phyloP scores from a whole-genome alignment of 92 coral and sea anemone genomes.

The Palythoa grandis region DNA sequence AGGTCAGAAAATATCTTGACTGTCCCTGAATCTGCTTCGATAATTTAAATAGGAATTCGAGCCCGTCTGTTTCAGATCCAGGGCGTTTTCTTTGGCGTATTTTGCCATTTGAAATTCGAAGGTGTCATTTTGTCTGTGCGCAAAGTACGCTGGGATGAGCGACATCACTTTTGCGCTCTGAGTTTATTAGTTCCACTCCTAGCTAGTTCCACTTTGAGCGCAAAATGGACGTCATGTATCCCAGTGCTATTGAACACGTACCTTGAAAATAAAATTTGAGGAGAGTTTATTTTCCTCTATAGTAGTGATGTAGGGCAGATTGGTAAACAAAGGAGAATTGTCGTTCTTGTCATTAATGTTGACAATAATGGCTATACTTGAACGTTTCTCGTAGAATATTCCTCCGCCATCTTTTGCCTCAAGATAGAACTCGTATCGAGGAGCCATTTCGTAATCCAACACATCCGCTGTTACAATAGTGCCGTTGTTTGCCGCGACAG shows the following conservation, averaged over 20 bases:
- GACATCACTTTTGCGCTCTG: too few species aligned
- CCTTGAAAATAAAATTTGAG: constrained; percentile 61
- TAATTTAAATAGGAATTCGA: too few species aligned
- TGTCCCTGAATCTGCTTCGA: too few species aligned
- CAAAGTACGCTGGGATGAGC: too few species aligned
- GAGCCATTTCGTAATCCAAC: constrained; percentile 74
- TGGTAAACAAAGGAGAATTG: constrained; percentile 72
- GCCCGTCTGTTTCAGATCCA: too few species aligned
- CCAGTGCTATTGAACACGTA: constrained; percentile 20
- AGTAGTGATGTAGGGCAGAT: constrained; percentile 54
- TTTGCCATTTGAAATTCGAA: too few species aligned
- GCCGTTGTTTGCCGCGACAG: constrained; percentile 71
- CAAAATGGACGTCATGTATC: too few species aligned
- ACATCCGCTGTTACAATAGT: constrained; percentile 63
- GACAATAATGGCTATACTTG: constrained; percentile 60
- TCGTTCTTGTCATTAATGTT: constrained; percentile 75
- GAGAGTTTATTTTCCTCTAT: constrained; percentile 71
- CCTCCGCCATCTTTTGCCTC: constrained; percentile 93
- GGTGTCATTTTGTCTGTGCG: too few species aligned
- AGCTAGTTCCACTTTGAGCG: too few species aligned
- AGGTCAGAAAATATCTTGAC: too few species aligned
- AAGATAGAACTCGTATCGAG: constrained; percentile 59
- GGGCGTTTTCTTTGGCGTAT: too few species aligned
- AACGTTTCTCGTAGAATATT: constrained; percentile 52
- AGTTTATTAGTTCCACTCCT: too few species aligned